A percentile compares a stretch with the other conserved stretches of the same genome.
phyloP scores from a whole-genome alignment of 2,113 vertebrate genomes.

The Odobenus rosmarus region DNA sequence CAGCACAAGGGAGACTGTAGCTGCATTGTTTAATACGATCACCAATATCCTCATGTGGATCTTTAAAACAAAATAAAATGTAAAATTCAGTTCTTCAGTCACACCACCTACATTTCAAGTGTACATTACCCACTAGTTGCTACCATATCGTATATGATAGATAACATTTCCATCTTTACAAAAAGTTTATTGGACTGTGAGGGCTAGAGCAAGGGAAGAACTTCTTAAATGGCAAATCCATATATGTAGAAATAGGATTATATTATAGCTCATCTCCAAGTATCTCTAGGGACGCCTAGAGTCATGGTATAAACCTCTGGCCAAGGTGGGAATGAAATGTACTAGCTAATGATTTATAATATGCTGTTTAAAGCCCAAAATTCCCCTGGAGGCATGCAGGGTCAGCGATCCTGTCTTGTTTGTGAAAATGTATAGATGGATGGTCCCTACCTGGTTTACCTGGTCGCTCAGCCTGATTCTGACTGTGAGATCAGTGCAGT shows the following conservation, averaged over 20 bases:
- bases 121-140: not conserved
- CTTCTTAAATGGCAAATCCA: conserved; percentile 24
- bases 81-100: not conserved
- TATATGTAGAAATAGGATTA: not conserved
- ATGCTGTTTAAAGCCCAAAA: conserved; percentile 30
- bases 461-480: not conserved
- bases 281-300: not conserved
- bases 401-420: not conserved
- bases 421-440: not conserved
- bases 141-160: not conserved
- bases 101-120: not conserved
- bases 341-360: conserved; percentile 16
- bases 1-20: not conserved
- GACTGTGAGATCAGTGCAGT: not conserved
- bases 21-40: not conserved
- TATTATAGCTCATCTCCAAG: not conserved
- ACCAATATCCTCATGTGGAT: not conserved
- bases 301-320: not conserved
- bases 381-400: not conserved
- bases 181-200: not conserved
- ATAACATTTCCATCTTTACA: not conserved
- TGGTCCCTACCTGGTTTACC: not conserved
- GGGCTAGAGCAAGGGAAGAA: not conserved
- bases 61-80: conserved; percentile 15
- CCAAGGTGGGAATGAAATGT: not conserved